Percentiles rank a stretch among this genome's conserved stretches.
phyloP scores from a whole-genome alignment of 2,113 vertebrate species.

The Gorsachius goisagi region DNA sequence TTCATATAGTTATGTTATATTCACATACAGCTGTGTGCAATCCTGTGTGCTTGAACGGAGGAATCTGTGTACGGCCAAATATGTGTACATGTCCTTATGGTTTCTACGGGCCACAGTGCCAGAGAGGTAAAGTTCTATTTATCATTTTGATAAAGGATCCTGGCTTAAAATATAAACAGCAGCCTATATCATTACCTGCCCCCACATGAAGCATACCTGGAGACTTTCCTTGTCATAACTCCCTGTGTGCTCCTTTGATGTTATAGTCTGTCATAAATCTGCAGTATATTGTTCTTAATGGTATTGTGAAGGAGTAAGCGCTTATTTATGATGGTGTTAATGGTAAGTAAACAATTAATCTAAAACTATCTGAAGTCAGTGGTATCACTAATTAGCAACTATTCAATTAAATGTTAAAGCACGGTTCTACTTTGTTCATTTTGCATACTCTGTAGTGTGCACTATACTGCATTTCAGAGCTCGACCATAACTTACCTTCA shows the following conservation, averaged over 20 bases:
- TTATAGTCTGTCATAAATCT: background rate
- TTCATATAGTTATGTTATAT: background rate
- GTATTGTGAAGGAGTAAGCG: background rate
- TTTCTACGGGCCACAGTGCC: constrained; percentile 75
- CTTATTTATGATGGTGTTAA: background rate
- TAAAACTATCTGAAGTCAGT: background rate
- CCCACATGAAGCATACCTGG: background rate
- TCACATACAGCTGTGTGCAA: constrained; percentile 77
- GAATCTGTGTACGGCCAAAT: constrained; percentile 75
- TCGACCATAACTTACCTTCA: background rate
- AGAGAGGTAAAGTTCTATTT: constrained; percentile 71
- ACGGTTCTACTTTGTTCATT: background rate
- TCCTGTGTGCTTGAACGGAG: constrained; percentile 82
- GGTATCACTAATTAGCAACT: background rate
- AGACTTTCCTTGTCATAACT: background rate
- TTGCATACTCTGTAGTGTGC: background rate
- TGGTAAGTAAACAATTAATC: background rate
- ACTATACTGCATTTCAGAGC: background rate
- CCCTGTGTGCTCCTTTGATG: background rate
- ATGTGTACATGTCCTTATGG: constrained; percentile 75
- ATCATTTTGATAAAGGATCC: background rate
- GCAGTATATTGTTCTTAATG: background rate
- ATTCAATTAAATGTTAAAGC: background rate
- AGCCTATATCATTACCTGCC: background rate
- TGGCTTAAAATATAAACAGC: background rate